Base-by-base conservation (phyloP, 2,888 invertebrate species). In the Oxystoma pomonae region DNA sequence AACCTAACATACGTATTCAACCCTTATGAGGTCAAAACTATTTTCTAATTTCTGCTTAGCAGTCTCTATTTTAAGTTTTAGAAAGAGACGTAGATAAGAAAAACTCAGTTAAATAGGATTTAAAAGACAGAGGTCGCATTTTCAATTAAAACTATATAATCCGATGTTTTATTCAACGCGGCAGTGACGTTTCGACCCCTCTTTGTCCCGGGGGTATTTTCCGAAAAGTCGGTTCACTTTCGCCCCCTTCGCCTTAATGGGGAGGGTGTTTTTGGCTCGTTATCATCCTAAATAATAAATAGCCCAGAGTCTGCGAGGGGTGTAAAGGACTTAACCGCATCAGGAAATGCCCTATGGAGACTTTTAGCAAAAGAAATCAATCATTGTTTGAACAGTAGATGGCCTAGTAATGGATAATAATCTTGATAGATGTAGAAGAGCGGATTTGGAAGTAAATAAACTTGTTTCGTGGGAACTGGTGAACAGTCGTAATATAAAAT, bases 271-370 rank as follows among this genome's bases (percentile, higher is more conserved):
- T 68, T 71, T 69, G 68, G 72, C 74, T 75, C 75, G 75, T 77
- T 77, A 77, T 76, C 76, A 74, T 71, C 70, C 73, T 73, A 73
- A 73, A 73, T 73, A 73, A 73, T 73, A 73, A 73, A 73, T 73
- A 72, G 71, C 71, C 68, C 70, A 72, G 72, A 73, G 74, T 74
- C 73, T 74, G 73, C 70, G 62, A 60, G 35, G 12, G 35, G 35
- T 3, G 35, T 35, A 58, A 66, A 68, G 63, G 65, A 70, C 70
- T 72, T 68, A 68, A 68, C 68, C 65, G 63, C 67, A 62, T 55
- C 60, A 52, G 60, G 61, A 57, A 65, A 63, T 63, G 63, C 61
- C 65, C 65, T 60, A 55, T 22, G 58, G 62, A 62, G 65, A 61
- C 63, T 60, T 63, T 60, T 60, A 65, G 62, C 52, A 53, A 51